Evolutionary conservation across 1,140 invertebrate genomes (phyloP).

Genomic region (Drosophila mojavensis): DNA sequence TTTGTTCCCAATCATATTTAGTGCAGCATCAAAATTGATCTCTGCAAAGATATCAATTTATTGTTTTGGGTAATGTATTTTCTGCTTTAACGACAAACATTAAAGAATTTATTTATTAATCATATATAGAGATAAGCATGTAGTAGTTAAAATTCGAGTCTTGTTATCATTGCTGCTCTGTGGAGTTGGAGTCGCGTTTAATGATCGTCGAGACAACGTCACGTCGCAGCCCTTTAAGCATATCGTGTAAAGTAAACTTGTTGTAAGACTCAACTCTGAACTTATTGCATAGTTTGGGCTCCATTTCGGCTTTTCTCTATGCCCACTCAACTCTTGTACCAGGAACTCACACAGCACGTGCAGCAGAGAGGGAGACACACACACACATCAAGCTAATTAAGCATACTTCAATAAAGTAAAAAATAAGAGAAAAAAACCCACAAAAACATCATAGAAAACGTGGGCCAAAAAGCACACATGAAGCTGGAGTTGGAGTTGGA

Average conservation of each 20-base stretch:
- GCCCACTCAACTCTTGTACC: slow-evolving; percentile 37
- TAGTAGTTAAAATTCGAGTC: no score
- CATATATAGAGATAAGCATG: no score
- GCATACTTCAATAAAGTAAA: slow-evolving; percentile 71
- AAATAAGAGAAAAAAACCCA: slow-evolving; percentile 21
- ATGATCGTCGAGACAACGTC: not conserved
- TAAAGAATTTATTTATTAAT: no score
- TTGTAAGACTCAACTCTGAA: slow-evolving; percentile 40
- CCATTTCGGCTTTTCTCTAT: not conserved
- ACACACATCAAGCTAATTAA: slow-evolving; percentile 71
- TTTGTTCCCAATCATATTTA: no score
- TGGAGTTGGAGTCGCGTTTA: no score
- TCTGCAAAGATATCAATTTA: no score
- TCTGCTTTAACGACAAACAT: no score
- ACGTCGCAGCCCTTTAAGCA: slow-evolving; percentile 16
- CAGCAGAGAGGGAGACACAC: slow-evolving; percentile 46
- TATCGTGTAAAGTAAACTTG: slow-evolving; percentile 35
- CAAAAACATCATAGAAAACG: slow-evolving; percentile 63
- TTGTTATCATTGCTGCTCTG: no score
- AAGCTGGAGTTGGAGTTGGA: slow-evolving; percentile 30
- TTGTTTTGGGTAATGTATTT: no score
- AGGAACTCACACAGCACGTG: slow-evolving; percentile 67
- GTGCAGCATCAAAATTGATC: no score
- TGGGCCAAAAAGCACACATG: slow-evolving; percentile 69
- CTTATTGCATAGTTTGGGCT: slow-evolving; percentile 22